These are phyloP conservation scores for Rhea pennata DNA, from an alignment of 2,113 vertebrate genomes.

Conservation along the genomic window DNA sequence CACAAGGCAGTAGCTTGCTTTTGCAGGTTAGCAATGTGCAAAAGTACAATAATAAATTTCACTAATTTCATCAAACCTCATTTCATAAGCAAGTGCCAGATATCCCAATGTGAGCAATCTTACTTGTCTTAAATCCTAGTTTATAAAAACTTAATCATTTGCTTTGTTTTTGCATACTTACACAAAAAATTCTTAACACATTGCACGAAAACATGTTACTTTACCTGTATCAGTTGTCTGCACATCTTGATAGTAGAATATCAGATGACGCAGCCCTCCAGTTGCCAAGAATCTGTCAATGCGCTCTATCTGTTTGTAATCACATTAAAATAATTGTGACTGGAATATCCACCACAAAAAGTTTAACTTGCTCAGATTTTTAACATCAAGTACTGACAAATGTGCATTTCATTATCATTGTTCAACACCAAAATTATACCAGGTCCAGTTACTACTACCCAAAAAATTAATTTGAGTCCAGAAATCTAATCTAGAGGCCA, in stretches of 20 bases:
- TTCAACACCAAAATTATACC: neutral
- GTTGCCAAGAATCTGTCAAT: slow-evolving; percentile 88
- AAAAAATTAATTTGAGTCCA: neutral
- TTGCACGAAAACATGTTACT: neutral
- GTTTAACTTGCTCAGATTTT: neutral
- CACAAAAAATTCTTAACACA: neutral
- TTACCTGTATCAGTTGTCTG: slow-evolving; percentile 85
- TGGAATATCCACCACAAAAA: neutral
- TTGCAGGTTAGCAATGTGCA: neutral
- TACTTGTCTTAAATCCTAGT: neutral
- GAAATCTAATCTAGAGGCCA: neutral
- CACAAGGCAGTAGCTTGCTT: neutral
- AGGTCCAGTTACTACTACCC: neutral
- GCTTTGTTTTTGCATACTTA: neutral
- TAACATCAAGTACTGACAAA: neutral
- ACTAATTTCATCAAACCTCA: neutral
- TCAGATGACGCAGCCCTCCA: slow-evolving; percentile 85
- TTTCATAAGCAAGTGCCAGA: neutral
- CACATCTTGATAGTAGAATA: slow-evolving; percentile 91
- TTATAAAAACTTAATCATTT: neutral
- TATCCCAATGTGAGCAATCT: neutral
- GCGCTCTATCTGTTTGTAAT: slow-evolving; percentile 83
- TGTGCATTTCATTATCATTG: neutral
- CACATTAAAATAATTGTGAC: neutral
- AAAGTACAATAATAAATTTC: neutral